Evolutionary conservation across 2,797 vertebrate species (phyloP), one percentile per base, ranked within the genome.

Genomic region (Pipistrellus nathusii): DNA sequence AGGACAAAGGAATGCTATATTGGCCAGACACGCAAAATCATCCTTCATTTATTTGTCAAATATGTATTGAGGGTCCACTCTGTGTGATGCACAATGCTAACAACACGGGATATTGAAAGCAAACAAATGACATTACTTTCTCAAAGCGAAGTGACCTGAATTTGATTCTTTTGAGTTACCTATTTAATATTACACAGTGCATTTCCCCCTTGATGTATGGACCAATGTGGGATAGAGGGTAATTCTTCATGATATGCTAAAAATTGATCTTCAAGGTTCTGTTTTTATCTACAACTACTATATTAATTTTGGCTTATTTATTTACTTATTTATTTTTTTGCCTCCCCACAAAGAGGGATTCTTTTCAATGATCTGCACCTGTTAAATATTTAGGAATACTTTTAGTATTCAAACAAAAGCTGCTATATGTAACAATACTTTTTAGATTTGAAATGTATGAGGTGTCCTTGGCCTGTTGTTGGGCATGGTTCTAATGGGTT

Each of bases 151-250:
- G 12, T 51, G 23, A 48, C 35, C 71, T 75, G 46, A 84, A 83
- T 96, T 81, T 88, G 62, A 62, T 89, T 76, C 46, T 88, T 85
- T 91, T 62, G 62, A 93, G 32, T 41, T 80, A 85, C 27, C 90
- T 53, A 64, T 55, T 93, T 90, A 87, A 57, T 85, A 64, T 32
- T 25, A 53, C 82, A 85, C 53, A 88, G n/a, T 44, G 2, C 18
- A 27, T 25, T 35, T 46, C 66, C 57, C 32, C 25, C 6, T 82
- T 51, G 38, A 83, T 72, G 59, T 94, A 71, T 57, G 38, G 59
- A 77, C 78, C 8, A 77, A 27, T 17, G 25, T 85, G 27, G 30
- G 41, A 84, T 8, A 59, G 18, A 83, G 8, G 6, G 3, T 51
- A 80, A 62, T 85, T 88, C n/a, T 83, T 91, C 32, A 44, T 75